These are phyloP conservation scores for Hypsopygia costalis DNA, from an alignment of 2,888 invertebrate species.

Conservation along the genomic window DNA sequence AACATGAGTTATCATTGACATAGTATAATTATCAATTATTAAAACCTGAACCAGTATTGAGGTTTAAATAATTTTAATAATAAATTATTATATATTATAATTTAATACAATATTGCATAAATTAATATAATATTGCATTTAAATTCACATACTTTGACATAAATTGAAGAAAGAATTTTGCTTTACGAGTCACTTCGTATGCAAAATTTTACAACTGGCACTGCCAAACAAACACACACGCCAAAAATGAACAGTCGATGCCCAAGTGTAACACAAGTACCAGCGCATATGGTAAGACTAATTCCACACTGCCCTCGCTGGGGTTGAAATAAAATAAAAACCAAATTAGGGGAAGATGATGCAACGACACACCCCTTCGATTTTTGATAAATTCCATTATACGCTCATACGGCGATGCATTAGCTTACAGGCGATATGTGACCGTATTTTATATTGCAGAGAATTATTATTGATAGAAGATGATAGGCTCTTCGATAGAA, in stretches of 20 bases:
- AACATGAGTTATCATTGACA: too few relatives aligned
- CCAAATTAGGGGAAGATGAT: conserved; percentile 76
- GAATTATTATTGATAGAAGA: conserved; percentile 8
- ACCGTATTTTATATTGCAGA: conserved; percentile 30
- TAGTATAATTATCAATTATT: too few relatives aligned
- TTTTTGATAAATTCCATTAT: conserved; percentile 79
- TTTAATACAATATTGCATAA: too few relatives aligned
- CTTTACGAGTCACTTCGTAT: too few relatives aligned
- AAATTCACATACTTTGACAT: too few relatives aligned
- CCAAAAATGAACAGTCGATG: conserved; percentile 46
- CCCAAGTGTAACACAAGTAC: conserved; percentile 52
- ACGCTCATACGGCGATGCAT: conserved; percentile 57
- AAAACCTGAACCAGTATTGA: too few relatives aligned
- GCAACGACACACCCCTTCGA: conserved; percentile 77
- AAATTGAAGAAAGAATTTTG: too few relatives aligned
- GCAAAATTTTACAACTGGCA: neutral
- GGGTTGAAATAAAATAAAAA: conserved; percentile 76
- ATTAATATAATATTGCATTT: too few relatives aligned
- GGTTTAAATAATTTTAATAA: too few relatives aligned
- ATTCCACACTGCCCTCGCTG: conserved; percentile 63
- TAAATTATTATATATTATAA: too few relatives aligned
- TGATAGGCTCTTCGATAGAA: conserved; percentile 3
- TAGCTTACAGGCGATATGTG: conserved; percentile 47
- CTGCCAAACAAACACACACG: conserved; percentile 27
- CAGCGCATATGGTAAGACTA: conserved; percentile 77